Percentiles rank a stretch among this genome's conserved stretches.
These are phyloP conservation scores for Oncorhynchus mykiss DNA, from an alignment of 2,113 vertebrate species.

Conservation along the genomic window DNA sequence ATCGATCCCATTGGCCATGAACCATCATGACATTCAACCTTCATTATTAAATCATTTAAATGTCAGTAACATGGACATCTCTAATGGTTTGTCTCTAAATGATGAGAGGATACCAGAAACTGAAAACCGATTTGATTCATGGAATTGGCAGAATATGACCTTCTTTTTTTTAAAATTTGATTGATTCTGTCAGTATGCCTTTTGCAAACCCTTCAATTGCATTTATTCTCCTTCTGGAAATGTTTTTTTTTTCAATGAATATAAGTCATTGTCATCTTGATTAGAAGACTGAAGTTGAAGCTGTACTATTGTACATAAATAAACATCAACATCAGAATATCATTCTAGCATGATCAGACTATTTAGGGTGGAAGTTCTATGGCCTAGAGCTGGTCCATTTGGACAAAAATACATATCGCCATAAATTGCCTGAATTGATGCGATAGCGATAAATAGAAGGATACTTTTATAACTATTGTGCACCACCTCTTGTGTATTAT, in stretches of 20 bases:
- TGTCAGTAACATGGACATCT: conserved; percentile 7
- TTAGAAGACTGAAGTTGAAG: background rate
- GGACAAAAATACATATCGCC: too few species aligned
- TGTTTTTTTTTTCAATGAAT: too few species aligned
- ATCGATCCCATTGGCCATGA: conserved; percentile 1
- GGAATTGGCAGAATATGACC: background rate
- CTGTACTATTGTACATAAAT: background rate
- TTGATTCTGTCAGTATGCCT: background rate
- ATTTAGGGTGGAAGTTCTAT: background rate
- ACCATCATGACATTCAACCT: conserved; percentile 22
- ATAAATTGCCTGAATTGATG: too few species aligned
- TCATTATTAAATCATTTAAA: conserved; percentile 17
- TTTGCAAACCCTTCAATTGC: conserved; percentile 6
- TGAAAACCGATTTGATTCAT: background rate
- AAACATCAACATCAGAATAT: background rate
- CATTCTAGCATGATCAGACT: too few species aligned
- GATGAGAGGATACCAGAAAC: background rate
- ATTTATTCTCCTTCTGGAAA: background rate
- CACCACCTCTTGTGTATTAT: too few species aligned
- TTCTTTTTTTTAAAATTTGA: background rate
- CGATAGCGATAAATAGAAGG: too few species aligned
- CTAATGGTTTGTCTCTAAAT: background rate
- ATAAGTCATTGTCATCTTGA: background rate
- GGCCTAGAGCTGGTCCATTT: background rate
- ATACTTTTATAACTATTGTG: too few species aligned